These are phyloP conservation scores for Oxytorus armatus DNA, from an alignment of 2,888 invertebrate genomes.

Conservation along the genomic window DNA sequence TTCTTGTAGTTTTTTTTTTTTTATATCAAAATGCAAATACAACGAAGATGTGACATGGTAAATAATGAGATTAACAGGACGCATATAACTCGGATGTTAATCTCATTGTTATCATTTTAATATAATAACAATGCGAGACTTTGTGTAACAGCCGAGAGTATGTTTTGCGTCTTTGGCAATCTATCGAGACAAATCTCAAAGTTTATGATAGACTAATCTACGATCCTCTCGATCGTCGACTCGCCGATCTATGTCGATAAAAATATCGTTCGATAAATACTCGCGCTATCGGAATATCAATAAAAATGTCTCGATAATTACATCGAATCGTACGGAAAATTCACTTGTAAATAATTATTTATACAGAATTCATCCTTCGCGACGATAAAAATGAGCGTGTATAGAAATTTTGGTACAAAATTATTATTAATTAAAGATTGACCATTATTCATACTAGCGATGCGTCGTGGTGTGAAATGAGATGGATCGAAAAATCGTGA, in stretches of 20 bases:
- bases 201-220: neutral
- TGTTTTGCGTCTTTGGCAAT: neutral
- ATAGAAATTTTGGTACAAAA: too few relatives aligned
- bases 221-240: neutral
- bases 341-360: neutral
- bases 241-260: neutral
- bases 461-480: too few relatives aligned
- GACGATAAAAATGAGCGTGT: neutral
- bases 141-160: neutral
- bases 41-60: neutral
- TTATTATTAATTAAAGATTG: too few relatives aligned
- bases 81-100: neutral
- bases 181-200: neutral
- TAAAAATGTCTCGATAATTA: neutral
- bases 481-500: too few relatives aligned
- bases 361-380: neutral
- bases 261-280: neutral
- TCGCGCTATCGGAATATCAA: too few relatives aligned
- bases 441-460: too few relatives aligned
- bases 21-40: slow-evolving; percentile 33
- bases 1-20: slow-evolving; percentile 4
- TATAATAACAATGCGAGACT: slow-evolving; percentile 22
- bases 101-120: slow-evolving; percentile 24
- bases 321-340: neutral
- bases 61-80: slow-evolving; percentile 11